Evolutionary conservation across 2,888 invertebrate species (phyloP).

Genomic region (Sesia bembeciformis): DNA sequence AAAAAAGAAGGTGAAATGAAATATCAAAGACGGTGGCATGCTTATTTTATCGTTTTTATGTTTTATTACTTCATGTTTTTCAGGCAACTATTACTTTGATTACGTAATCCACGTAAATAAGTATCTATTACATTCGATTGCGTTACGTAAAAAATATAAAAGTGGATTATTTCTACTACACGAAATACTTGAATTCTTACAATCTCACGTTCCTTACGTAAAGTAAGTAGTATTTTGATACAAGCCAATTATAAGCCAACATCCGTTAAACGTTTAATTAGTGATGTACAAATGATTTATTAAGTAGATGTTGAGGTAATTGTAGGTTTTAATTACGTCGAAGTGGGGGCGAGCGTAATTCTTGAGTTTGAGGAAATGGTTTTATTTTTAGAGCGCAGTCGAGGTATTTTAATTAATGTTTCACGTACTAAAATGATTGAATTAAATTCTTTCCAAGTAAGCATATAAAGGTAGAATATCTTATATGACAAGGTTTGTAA

Average conservation of each 20-base stretch:
- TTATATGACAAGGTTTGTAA: no score
- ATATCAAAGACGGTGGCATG: no score
- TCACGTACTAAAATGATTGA: no score
- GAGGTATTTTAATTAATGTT: no score
- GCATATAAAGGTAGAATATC: no score
- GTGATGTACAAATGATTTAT: constrained; percentile 8
- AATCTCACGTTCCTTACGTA: neutral
- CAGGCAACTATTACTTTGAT: neutral
- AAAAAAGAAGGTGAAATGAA: no score
- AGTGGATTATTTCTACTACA: neutral
- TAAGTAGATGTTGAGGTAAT: neutral
- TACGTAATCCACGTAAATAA: neutral
- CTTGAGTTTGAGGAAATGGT: constrained; percentile 1
- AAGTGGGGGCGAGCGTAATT: neutral
- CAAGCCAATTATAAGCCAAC: constrained; percentile 20
- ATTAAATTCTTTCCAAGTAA: no score
- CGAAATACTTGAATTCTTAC: neutral
- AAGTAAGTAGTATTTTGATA: neutral
- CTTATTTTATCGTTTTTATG: neutral
- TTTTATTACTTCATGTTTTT: neutral
- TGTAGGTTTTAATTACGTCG: constrained; percentile 1
- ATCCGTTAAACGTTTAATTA: constrained; percentile 26
- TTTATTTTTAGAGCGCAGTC: neutral
- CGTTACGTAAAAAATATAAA: neutral
- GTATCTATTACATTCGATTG: neutral